phyloP scores from a whole-genome alignment of 2,888 invertebrate species.

The Leucozona laternaria region DNA sequence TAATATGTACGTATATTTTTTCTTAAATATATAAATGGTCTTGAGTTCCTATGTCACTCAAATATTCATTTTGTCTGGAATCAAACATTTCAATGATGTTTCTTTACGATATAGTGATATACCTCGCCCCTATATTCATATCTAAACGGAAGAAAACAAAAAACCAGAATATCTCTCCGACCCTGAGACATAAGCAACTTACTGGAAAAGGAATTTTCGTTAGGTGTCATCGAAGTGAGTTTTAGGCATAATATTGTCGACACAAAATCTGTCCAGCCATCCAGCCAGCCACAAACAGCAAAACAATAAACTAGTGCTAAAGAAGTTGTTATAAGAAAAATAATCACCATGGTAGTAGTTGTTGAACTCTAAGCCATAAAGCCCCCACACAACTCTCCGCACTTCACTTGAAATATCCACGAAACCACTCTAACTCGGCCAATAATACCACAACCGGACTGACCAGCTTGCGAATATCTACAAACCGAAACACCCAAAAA shows the following conservation, averaged over 20 bases:
- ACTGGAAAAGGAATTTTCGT: conserved; percentile 57
- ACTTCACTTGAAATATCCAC: conserved; percentile 32
- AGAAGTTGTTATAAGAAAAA: conserved; percentile 71
- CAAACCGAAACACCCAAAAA: conserved; percentile 32
- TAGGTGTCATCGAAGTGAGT: conserved; percentile 56
- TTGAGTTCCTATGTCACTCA: too few species aligned
- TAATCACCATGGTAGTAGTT: conserved; percentile 50
- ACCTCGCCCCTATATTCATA: not conserved
- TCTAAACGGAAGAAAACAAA: not conserved
- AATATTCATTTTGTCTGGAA: too few species aligned
- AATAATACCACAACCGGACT: conserved; percentile 44
- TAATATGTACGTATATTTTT: not conserved
- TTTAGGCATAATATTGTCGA: conserved; percentile 70
- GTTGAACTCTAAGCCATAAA: conserved; percentile 7
- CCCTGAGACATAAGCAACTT: conserved; percentile 35
- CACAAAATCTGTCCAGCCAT: conserved; percentile 58
- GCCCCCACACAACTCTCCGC: conserved; percentile 22
- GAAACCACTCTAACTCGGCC: conserved; percentile 45
- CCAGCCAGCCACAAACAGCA: conserved; percentile 24
- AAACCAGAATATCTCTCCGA: not conserved
- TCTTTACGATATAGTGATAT: not conserved
- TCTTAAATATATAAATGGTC: not conserved
- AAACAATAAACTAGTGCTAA: conserved; percentile 73
- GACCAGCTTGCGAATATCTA: conserved; percentile 38
- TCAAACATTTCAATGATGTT: not conserved